These are phyloP conservation scores for Dicrurus megarhynchus DNA, from an alignment of 2,113 vertebrate species.

Conservation along the genomic window DNA sequence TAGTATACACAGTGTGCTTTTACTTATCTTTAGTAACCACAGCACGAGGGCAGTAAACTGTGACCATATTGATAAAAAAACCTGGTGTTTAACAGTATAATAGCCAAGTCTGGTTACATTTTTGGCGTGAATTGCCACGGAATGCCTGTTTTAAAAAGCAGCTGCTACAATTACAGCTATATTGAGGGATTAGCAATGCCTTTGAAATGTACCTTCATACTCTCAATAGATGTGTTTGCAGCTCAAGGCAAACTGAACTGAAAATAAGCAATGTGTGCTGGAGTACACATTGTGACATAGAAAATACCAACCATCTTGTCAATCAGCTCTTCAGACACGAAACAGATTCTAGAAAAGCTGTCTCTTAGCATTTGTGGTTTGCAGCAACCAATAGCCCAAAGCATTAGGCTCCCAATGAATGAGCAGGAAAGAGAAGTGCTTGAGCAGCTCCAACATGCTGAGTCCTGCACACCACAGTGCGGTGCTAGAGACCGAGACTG, in stretches of 20 bases:
- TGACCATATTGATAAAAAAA: neutral
- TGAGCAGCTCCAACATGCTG: rapidly evolving
- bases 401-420: neutral
- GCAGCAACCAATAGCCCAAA: neutral
- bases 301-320: neutral
- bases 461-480: neutral
- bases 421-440: neutral
- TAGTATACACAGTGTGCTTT: neutral
- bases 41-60: neutral
- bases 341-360: neutral
- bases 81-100: neutral
- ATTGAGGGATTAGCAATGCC: neutral
- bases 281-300: neutral
- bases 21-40: neutral
- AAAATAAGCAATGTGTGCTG: neutral
- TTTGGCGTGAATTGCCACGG: neutral
- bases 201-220: neutral
- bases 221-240: neutral
- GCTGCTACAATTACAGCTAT: neutral
- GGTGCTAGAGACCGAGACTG: neutral
- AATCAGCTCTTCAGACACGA: neutral
- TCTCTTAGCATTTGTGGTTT: neutral
- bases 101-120: neutral
- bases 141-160: neutral
- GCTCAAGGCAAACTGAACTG: neutral